Base-by-base conservation (phyloP, 2,797 vertebrate genomes). In the Nothura maculosa region DNA sequence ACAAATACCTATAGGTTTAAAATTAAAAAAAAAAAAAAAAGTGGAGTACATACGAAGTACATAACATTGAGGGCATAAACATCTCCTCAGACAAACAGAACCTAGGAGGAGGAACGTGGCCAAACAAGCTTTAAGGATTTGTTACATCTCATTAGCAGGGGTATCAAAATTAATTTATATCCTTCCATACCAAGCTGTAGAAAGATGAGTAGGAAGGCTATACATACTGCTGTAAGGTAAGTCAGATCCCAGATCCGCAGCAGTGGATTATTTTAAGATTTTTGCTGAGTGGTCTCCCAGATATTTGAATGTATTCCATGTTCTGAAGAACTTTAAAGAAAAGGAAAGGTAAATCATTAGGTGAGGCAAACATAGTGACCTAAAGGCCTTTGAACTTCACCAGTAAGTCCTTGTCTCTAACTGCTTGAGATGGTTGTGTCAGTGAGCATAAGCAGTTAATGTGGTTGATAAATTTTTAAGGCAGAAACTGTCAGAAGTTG, bases 401-500 rank as follows among this genome's bases (percentile, higher is more conserved):
- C 36, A 89, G 87, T 73, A 85, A 13, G 16, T 70, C 50, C 38
- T 73, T 40, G 45, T 87, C 81, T 92, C 75, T 54, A 42, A 66
- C 76, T 61, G 74, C 58, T 90, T 28, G 60, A 85, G 93, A 86
- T 81, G 70, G 80, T 61, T 88, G 69, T 90, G 84, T 76, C 93
- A 95, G 72, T 60, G 36, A 96, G 86, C 89, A 92, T 90, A 94
- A 89, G 85, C 70, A 93, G 86, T 89, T 85, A 92, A 92, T 63
- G 81, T 70, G 62, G 83, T 89, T 76, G 91, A 90, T 68, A 95
- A 92, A 95, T 96, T 85, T 94, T 95, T 94, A 94, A 96, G 95
- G 89, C 87, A 96, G 75, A 91, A 77, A 62, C 89, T 93, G 92
- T 92, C 96, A 96, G 76, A 92, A 94, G 94, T 96, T 96, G 70